Conservation (phyloP, 1,140 invertebrate genomes). For the Idris sp. region DNA sequence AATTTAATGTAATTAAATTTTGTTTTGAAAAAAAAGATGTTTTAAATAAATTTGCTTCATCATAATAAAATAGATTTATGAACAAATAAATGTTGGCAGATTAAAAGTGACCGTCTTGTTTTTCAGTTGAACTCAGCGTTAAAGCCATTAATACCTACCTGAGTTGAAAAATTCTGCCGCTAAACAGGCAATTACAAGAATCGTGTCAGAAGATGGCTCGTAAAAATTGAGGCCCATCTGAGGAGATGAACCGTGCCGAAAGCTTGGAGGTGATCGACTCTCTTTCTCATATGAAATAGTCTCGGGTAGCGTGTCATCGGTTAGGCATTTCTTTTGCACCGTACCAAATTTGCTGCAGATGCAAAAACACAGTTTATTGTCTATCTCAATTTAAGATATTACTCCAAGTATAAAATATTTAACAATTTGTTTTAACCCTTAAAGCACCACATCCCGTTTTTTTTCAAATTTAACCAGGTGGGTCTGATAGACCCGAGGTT, state of each 20-base stretch:
- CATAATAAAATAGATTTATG: no score
- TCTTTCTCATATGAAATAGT: constrained; percentile 51
- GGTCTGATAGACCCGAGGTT: no score
- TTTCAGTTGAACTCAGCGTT: no score
- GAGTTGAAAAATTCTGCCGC: constrained; percentile 50
- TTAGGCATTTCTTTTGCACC: constrained; percentile 53
- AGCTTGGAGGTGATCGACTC: constrained; percentile 48
- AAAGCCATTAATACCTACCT: constrained; percentile 56
- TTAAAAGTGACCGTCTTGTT: no score
- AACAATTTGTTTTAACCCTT: no score
- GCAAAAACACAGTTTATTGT: constrained; percentile 56
- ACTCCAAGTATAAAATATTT: no score
- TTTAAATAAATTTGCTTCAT: no score
- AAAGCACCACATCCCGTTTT: neutral
- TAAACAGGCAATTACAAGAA: constrained; percentile 70
- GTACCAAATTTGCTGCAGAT: constrained; percentile 67
- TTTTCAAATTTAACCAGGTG: no score
- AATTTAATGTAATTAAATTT: no score
- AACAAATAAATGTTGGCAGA: no score
- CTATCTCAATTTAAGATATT: constrained; percentile 53
- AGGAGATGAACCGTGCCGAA: constrained; percentile 62
- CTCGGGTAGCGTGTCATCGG: constrained; percentile 65
- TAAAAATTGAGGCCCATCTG: constrained; percentile 67
- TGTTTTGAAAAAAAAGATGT: no score
- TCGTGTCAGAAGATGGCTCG: constrained; percentile 65